phyloP scores from a whole-genome alignment of 2,797 vertebrate genomes.

The Uromys caudimaculatus region DNA sequence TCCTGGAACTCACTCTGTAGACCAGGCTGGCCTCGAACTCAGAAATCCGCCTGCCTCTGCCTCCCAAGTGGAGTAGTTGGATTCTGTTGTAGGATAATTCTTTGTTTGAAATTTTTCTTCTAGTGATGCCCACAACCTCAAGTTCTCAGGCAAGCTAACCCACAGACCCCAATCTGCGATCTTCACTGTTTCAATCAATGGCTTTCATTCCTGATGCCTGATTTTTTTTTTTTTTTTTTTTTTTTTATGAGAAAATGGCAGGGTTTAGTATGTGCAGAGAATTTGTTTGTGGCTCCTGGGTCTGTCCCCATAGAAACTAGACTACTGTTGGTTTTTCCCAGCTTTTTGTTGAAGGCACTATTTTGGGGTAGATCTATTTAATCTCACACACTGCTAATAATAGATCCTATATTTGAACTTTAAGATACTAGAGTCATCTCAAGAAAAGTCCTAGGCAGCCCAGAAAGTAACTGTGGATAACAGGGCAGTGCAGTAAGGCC shows the following conservation, averaged over 20 bases:
- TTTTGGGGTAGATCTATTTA: neutral
- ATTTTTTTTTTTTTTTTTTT: neutral
- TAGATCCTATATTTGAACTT: neutral
- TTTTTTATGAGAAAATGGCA: neutral
- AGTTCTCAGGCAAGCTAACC: neutral
- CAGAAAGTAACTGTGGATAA: fast-evolving
- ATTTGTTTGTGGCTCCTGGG: neutral
- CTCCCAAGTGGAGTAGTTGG: neutral
- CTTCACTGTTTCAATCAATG: neutral
- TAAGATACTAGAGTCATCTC: neutral
- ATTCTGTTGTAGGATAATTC: neutral
- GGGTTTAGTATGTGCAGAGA: neutral
- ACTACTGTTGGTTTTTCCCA: neutral
- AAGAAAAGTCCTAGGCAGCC: neutral
- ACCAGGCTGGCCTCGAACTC: no score
- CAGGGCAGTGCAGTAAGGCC: neutral
- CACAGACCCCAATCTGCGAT: neutral
- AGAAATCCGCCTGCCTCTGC: no score
- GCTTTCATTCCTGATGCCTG: fast-evolving
- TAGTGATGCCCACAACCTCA: neutral
- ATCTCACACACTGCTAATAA: neutral
- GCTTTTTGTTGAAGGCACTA: neutral
- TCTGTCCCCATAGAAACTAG: neutral
- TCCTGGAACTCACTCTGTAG: no score
- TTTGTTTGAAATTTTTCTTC: neutral